Conservation (phyloP, 2,888 invertebrate species). For the Eupithecia insigniata region DNA sequence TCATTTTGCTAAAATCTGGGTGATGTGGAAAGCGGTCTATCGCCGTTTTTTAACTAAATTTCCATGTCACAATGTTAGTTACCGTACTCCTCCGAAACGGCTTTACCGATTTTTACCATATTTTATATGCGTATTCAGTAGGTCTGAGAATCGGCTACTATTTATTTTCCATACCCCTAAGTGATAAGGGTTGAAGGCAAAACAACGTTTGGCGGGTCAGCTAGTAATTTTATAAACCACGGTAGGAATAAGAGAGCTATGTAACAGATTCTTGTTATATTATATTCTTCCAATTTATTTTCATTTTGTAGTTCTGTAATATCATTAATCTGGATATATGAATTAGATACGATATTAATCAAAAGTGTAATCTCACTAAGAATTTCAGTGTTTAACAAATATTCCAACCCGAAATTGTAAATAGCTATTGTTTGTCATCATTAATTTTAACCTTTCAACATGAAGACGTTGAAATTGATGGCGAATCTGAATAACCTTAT, state of each 20-base stretch:
- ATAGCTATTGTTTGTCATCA: constrained; percentile 42
- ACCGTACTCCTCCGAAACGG: too few species aligned
- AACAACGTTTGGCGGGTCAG: too few species aligned
- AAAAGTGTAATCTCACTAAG: constrained; percentile 3
- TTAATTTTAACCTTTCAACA: constrained; percentile 43
- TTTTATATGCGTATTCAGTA: too few species aligned
- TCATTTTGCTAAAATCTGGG: too few species aligned
- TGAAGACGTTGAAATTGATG: constrained; percentile 44
- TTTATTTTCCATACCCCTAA: too few species aligned
- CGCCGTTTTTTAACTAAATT: too few species aligned
- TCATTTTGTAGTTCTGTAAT: neutral
- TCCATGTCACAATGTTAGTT: too few species aligned
- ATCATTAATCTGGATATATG: neutral
- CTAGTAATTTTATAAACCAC: too few species aligned
- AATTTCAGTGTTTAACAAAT: constrained; percentile 16
- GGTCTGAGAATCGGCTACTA: too few species aligned
- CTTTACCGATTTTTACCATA: too few species aligned
- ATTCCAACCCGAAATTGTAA: constrained; percentile 32
- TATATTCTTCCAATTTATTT: neutral
- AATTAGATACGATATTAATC: neutral
- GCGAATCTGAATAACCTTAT: constrained; percentile 42
- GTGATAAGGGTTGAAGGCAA: too few species aligned
- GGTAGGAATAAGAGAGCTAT: neutral
- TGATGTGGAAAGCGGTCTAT: too few species aligned
- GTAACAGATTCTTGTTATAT: neutral